Conservation (phyloP, 2,113 vertebrate species). For the Tychaedon coryphoeus region DNA sequence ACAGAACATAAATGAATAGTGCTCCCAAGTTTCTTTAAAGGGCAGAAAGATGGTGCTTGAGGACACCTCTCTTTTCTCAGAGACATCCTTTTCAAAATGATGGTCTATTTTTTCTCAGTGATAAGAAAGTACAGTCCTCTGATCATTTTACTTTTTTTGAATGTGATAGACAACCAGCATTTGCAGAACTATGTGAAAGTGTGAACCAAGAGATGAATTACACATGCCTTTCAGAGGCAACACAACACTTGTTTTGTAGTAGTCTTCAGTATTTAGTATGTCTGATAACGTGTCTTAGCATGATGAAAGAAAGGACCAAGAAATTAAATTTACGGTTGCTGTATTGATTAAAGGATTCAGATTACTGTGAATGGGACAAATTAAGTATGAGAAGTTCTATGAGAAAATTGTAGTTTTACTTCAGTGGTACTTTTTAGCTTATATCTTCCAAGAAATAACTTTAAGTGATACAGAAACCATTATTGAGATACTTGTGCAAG, state of each 20-base stretch:
- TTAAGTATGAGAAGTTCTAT: neutral
- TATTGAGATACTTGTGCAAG: neutral
- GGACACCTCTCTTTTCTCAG: neutral
- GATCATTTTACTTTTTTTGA: neutral
- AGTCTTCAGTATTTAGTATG: neutral
- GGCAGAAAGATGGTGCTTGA: fast-evolving
- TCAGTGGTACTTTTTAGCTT: neutral
- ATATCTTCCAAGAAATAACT: neutral
- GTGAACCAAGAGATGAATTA: neutral
- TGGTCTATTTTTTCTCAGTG: neutral
- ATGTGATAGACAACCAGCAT: neutral
- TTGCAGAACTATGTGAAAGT: neutral
- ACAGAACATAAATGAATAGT: neutral
- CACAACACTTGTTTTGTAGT: neutral
- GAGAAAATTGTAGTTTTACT: neutral
- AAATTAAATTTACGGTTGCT: neutral
- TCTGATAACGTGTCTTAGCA: neutral
- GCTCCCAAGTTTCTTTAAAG: fast-evolving
- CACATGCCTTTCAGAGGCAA: neutral
- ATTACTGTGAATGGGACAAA: neutral
- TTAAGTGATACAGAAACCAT: neutral
- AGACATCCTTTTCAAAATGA: neutral
- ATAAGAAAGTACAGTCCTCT: neutral
- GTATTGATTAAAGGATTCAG: neutral
- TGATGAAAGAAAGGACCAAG: neutral